Evolutionary conservation across 2,888 invertebrate species (phyloP).

Genomic region (Ochropleura leucogaster): DNA sequence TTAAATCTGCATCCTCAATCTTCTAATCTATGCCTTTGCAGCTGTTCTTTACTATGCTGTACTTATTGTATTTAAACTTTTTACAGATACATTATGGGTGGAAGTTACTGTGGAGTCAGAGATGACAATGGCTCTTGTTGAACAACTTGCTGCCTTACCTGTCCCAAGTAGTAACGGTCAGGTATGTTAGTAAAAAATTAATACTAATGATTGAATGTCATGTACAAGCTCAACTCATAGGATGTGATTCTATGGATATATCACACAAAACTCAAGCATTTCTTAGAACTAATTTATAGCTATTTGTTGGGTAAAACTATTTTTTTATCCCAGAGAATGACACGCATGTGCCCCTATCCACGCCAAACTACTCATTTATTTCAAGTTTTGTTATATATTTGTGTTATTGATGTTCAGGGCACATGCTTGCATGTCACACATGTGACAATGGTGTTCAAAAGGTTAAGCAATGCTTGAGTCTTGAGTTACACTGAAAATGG

Average conservation of each 20-base stretch:
- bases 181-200: constrained; percentile 66
- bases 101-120: constrained; percentile 95
- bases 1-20: too few relatives aligned
- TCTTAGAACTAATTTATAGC: background rate
- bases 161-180: constrained; percentile 85
- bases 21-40: background rate
- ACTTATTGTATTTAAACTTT: constrained; percentile 23
- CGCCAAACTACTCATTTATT: too few relatives aligned
- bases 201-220: background rate
- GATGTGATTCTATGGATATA: background rate
- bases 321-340: too few relatives aligned
- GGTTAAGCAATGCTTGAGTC: background rate
- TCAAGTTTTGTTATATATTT: too few relatives aligned
- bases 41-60: background rate
- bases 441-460: too few relatives aligned
- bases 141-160: constrained; percentile 92
- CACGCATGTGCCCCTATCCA: too few relatives aligned
- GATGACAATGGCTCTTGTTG: constrained; percentile 95
- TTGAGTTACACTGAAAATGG: background rate
- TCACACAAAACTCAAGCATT: background rate
- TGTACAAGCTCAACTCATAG: background rate
- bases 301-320: background rate
- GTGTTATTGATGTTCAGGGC: too few relatives aligned
- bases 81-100: constrained; percentile 95
- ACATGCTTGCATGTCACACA: too few relatives aligned